Evolutionary conservation across 1,140 invertebrate species (phyloP), one percentile per base, ranked within the genome.

Genomic region (Listronotus oregonensis): DNA sequence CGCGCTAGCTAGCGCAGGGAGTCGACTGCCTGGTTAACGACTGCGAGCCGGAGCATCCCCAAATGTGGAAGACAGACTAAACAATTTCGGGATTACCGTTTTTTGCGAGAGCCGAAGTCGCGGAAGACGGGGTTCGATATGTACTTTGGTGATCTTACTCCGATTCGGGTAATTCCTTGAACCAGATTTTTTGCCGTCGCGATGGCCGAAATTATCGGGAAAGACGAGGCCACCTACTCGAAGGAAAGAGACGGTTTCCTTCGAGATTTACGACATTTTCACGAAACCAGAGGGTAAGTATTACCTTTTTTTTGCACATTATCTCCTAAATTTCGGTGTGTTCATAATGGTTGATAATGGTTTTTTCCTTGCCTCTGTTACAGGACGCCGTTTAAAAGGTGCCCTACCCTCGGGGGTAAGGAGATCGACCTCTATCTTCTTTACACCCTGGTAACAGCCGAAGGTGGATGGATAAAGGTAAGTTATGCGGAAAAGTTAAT

Each of bases 381-480:
- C 82, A 94, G 92, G 71, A 93, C 92, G 40, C 83, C 89, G 42
- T 89, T 92, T 76, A 85, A 86, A 69, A 85, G 86, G 73, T 77
- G 84, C 55, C 21, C 95, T 52, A 87, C 88, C 80, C 89, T 97
- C 63, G 93, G 89, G 82, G 94, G 94, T 40, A 87, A 90, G 71
- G 90, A 94, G 80, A 87, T 97, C 75, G 95, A 97, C 84, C 84
- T 98, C 51, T 95, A 93, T 81, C 85, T 91, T 47, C 85, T 98
- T 52, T 97, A 97, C 79, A 87, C 87, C 67, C 85, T 95, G 73
- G 94, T 97, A n/a, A 95, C 91, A 65, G 88, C 89, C 54, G 85
- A 91, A 74, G 95, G 95, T 73, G 95, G 95, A 75, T 93, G 95
- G 86, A 87, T 94, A 72, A 96, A 94, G 88, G 94, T 97, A 80